These are phyloP conservation scores for Andrena haemorrhoa DNA, from an alignment of 2,888 invertebrate genomes.

Conservation along the genomic window DNA sequence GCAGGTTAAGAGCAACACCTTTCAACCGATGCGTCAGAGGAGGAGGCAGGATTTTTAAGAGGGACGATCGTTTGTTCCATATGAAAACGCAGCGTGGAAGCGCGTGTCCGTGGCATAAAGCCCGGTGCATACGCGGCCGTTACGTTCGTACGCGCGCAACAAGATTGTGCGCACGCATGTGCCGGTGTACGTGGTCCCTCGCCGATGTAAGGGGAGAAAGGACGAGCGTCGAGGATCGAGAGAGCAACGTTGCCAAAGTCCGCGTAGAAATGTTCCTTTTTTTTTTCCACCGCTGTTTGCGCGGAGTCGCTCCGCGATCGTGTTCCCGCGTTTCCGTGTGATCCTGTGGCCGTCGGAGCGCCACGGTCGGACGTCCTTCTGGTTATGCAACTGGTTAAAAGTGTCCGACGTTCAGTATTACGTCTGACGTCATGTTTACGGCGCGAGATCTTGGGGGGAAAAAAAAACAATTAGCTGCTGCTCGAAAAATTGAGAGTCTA, in stretches of 20 bases:
- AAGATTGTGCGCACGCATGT: slow-evolving; percentile 6
- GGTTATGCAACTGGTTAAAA: slow-evolving; percentile 62
- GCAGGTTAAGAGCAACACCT: slow-evolving; percentile 52
- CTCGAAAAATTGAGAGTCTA: slow-evolving; percentile 18
- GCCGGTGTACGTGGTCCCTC: neutral
- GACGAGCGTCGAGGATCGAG: slow-evolving; percentile 48
- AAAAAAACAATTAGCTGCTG: slow-evolving; percentile 33
- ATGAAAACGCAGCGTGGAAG: slow-evolving; percentile 57
- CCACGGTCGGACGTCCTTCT: slow-evolving; percentile 59
- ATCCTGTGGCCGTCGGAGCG: slow-evolving; percentile 43
- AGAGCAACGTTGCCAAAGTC: slow-evolving; percentile 53
- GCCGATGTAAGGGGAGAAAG: slow-evolving; percentile 55
- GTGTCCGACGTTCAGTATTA: slow-evolving; percentile 50
- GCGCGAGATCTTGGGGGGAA: slow-evolving; percentile 26
- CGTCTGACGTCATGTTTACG: slow-evolving; percentile 58
- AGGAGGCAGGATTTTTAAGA: slow-evolving; percentile 49
- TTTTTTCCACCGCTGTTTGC: neutral
- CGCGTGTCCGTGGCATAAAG: slow-evolving; percentile 64
- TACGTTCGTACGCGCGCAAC: neutral
- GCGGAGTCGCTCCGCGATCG: neutral
- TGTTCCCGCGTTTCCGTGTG: slow-evolving; percentile 57
- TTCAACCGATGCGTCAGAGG: slow-evolving; percentile 41
- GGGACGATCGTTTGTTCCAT: slow-evolving; percentile 67
- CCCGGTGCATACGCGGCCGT: slow-evolving; percentile 44
- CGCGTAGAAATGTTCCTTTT: slow-evolving; percentile 1